A percentile compares a stretch with the other conserved stretches of the same genome.
These are phyloP conservation scores for Mystacides longicornis DNA, from an alignment of 2,888 invertebrate genomes.

Conservation along the genomic window DNA sequence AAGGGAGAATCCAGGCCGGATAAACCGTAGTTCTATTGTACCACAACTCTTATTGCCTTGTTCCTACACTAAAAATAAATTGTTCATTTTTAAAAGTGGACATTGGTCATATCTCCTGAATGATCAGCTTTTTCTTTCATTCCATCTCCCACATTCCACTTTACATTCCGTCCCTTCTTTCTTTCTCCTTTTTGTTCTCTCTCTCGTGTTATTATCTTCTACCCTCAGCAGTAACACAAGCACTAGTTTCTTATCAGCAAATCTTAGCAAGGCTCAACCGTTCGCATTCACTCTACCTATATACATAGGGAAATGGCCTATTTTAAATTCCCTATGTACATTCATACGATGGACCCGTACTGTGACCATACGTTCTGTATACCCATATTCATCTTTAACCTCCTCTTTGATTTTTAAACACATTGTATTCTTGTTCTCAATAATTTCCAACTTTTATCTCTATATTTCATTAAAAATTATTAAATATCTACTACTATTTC, in stretches of 20 bases:
- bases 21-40: too few relatives aligned
- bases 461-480: too few relatives aligned
- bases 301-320: not conserved
- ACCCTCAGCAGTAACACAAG: too few relatives aligned
- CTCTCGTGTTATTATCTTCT: not conserved
- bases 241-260: not conserved
- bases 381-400: too few relatives aligned
- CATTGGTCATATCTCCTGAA: conserved; percentile 1
- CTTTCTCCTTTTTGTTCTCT: not conserved
- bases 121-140: not conserved
- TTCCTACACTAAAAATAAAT: not conserved
- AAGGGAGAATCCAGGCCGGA: too few relatives aligned
- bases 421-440: too few relatives aligned
- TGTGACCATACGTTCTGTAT: too few relatives aligned
- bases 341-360: not conserved
- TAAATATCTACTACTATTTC: too few relatives aligned
- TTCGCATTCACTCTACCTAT: not conserved
- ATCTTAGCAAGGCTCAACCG: not conserved
- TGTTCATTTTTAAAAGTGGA: not conserved
- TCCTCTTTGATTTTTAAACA: too few relatives aligned
- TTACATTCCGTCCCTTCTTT: not conserved
- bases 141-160: not conserved
- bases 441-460: too few relatives aligned
- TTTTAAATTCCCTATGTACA: not conserved
- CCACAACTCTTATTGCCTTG: not conserved